Conservation (phyloP, 2,113 vertebrate species). For the Variabilichromis moorii region DNA sequence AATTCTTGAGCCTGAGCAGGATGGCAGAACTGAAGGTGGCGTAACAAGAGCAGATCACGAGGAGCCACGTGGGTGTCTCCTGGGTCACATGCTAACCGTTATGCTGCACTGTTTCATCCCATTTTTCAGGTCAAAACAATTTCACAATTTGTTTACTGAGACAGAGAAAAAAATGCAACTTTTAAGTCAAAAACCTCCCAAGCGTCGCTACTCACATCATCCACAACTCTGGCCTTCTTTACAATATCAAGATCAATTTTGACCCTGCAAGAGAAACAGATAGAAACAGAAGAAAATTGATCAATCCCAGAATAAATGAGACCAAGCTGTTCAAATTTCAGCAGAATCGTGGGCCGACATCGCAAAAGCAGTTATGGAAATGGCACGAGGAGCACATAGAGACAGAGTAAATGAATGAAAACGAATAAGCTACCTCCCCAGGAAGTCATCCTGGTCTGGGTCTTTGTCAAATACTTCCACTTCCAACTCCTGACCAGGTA, state of each 20-base stretch:
- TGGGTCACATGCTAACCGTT: conserved; percentile 29
- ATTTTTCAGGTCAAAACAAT: neutral
- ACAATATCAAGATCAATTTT: conserved; percentile 87
- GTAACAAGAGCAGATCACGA: conserved; percentile 31
- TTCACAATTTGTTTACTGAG: neutral
- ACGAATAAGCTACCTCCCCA: conserved; percentile 81
- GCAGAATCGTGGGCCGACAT: neutral
- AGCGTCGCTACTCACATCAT: conserved; percentile 72
- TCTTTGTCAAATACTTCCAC: conserved; percentile 94
- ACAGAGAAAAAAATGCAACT: neutral
- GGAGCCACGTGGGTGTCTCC: conserved; percentile 3
- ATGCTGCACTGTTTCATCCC: neutral
- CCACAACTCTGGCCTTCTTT: conserved; percentile 76
- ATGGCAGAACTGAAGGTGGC: neutral
- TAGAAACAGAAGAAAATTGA: neutral
- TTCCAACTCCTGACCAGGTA: conserved; percentile 92
- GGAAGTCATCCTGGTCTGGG: conserved; percentile 92
- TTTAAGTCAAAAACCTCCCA: neutral
- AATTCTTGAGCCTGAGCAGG: neutral
- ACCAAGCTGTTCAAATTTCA: neutral
- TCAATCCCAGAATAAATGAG: neutral
- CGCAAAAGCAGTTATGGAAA: conserved; percentile 5
- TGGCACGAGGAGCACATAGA: conserved; percentile 22
- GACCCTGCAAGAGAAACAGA: conserved; percentile 65
- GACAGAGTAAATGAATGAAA: conserved; percentile 30